Evolutionary conservation across 2,113 vertebrate species (phyloP).

Genomic region (Ranitomeya imitator): DNA sequence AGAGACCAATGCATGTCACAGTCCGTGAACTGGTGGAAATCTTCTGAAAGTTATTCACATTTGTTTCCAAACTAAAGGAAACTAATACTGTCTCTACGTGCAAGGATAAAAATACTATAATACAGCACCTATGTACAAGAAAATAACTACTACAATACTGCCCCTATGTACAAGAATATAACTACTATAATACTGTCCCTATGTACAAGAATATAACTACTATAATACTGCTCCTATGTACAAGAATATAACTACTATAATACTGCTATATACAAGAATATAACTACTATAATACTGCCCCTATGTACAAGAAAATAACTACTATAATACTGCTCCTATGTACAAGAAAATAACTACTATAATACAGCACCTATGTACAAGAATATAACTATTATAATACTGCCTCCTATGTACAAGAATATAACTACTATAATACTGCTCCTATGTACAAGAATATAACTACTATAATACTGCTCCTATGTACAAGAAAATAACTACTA

Average conservation of each 20-base stretch:
- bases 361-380: too few species aligned
- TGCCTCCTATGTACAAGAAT: too few species aligned
- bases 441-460: too few species aligned
- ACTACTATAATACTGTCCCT: neutral
- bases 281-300: neutral
- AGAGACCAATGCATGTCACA: too few species aligned
- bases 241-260: conserved; percentile 16
- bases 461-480: too few species aligned
- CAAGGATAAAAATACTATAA: neutral
- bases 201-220: neutral
- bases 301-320: neutral
- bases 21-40: too few species aligned
- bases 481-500: too few species aligned
- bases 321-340: neutral
- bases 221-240: neutral
- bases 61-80: too few species aligned
- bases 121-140: neutral
- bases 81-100: neutral
- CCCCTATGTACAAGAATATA: neutral
- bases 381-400: too few species aligned
- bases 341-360: too few species aligned
- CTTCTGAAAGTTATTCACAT: too few species aligned
- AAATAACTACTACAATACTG: conserved; percentile 9
- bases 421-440: too few species aligned
- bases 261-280: conserved; percentile 2